These are phyloP conservation scores for Onthophagus sagittarius DNA, from an alignment of 2,888 invertebrate genomes.

Conservation along the genomic window DNA sequence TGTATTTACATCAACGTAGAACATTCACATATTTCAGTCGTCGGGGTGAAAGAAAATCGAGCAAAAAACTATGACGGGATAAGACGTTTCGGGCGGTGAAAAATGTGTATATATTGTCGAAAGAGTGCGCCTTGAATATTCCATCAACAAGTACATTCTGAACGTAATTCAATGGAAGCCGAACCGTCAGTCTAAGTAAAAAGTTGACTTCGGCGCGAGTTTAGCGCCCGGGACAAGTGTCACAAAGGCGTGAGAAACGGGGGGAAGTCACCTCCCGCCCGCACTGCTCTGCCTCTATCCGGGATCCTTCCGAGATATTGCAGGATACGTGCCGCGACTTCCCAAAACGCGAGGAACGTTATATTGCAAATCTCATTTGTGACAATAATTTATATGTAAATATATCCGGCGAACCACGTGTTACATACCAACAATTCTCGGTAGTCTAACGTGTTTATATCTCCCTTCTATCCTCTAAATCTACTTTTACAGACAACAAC, in stretches of 20 bases:
- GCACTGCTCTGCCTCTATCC: not conserved
- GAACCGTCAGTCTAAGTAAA: slow-evolving; percentile 39
- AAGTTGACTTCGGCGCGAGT: slow-evolving; percentile 41
- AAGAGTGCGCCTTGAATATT: slow-evolving; percentile 34
- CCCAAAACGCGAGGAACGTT: slow-evolving; percentile 40
- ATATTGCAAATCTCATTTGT: slow-evolving; percentile 49
- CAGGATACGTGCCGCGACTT: slow-evolving; percentile 40
- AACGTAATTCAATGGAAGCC: slow-evolving; percentile 37
- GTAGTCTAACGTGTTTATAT: slow-evolving; percentile 23
- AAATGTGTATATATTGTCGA: slow-evolving; percentile 14
- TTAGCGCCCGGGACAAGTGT: slow-evolving; percentile 41
- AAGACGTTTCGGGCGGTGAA: slow-evolving; percentile 8
- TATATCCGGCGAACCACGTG: slow-evolving; percentile 44
- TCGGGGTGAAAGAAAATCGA: not conserved
- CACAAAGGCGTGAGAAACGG: slow-evolving; percentile 31
- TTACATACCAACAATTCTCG: slow-evolving; percentile 38
- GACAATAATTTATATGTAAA: slow-evolving; percentile 50
- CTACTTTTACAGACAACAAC: not conserved
- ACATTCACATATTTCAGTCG: not conserved
- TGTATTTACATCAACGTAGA: not conserved
- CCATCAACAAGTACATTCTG: slow-evolving; percentile 37
- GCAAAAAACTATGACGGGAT: not conserved
- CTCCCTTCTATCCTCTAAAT: not conserved
- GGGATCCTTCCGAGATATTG: slow-evolving; percentile 39
- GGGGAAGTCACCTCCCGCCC: slow-evolving; percentile 29